Percentiles rank a stretch among this genome's conserved stretches.
Conservation (phyloP, 92 coral and sea anemone genomes). For the Scolanthus callimorphus region DNA sequence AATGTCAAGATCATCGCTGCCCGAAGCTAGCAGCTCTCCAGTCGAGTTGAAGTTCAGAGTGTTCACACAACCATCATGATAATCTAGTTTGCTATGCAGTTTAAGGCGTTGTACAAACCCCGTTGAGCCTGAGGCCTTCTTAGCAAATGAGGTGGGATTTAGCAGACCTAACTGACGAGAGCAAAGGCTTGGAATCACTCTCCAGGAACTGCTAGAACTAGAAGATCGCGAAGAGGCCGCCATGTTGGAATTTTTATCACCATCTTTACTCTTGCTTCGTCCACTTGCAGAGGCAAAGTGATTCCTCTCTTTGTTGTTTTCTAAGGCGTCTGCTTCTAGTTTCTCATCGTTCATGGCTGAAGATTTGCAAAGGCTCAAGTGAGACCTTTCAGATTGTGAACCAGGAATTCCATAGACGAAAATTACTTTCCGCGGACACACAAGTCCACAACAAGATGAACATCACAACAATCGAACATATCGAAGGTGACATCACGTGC, state of each 20-base stretch:
- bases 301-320: background rate
- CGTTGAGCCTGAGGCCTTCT: slow-evolving; percentile 77
- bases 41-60: slow-evolving; percentile 85
- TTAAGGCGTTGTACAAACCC: slow-evolving; percentile 73
- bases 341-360: slow-evolving; percentile 12
- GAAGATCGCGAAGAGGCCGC: slow-evolving; percentile 23
- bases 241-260: slow-evolving; percentile 42
- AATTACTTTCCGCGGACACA: background rate
- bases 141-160: slow-evolving; percentile 65
- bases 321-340: slow-evolving; percentile 4
- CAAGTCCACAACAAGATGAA: background rate
- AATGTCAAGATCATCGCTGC: slow-evolving; percentile 92
- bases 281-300: background rate
- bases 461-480: background rate
- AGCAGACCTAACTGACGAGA: slow-evolving; percentile 89
- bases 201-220: slow-evolving; percentile 25
- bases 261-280: slow-evolving; percentile 3
- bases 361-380: slow-evolving; percentile 26
- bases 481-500: too few relatives aligned
- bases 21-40: slow-evolving; percentile 91
- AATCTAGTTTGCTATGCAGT: slow-evolving; percentile 64
- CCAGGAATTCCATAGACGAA: slow-evolving; percentile 1
- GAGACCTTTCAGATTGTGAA: slow-evolving; percentile 17
- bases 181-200: slow-evolving; percentile 51
- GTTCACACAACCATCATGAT: slow-evolving; percentile 96